These are phyloP conservation scores for Cathartes aura DNA, from an alignment of 2,113 vertebrate species.

Conservation along the genomic window DNA sequence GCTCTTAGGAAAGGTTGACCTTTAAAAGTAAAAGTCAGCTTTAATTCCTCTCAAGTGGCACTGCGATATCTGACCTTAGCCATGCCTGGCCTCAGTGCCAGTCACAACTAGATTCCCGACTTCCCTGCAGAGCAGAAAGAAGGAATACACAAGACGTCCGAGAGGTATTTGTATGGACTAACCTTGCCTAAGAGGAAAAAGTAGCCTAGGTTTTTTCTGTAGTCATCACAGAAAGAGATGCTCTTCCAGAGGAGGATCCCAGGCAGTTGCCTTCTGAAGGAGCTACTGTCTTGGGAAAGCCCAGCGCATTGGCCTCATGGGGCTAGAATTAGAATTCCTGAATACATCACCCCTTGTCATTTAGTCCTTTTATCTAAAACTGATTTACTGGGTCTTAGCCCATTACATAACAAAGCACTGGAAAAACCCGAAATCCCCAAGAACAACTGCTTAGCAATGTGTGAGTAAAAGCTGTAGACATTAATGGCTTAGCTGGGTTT, in stretches of 20 bases:
- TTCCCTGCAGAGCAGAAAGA: neutral
- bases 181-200: neutral
- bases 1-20: neutral
- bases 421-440: neutral
- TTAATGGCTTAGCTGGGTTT: neutral
- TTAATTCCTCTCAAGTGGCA: neutral
- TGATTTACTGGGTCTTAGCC: neutral
- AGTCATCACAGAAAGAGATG: neutral
- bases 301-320: neutral
- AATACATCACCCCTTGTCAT: neutral
- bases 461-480: neutral
- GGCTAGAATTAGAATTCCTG: neutral
- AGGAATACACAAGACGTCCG: neutral
- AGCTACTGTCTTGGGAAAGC: neutral
- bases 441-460: neutral
- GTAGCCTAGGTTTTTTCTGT: neutral
- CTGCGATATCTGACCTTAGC: neutral
- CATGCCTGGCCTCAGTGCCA: neutral
- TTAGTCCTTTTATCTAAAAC: neutral
- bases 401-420: neutral
- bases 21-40: neutral
- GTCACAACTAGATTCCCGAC: neutral
- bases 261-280: neutral
- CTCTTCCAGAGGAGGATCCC: neutral
- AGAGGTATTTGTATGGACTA: neutral